Evolutionary conservation across 2,113 vertebrate genomes (phyloP), one percentile per base, ranked within the genome.

Genomic region (Tretioscincus oriximinensis): DNA sequence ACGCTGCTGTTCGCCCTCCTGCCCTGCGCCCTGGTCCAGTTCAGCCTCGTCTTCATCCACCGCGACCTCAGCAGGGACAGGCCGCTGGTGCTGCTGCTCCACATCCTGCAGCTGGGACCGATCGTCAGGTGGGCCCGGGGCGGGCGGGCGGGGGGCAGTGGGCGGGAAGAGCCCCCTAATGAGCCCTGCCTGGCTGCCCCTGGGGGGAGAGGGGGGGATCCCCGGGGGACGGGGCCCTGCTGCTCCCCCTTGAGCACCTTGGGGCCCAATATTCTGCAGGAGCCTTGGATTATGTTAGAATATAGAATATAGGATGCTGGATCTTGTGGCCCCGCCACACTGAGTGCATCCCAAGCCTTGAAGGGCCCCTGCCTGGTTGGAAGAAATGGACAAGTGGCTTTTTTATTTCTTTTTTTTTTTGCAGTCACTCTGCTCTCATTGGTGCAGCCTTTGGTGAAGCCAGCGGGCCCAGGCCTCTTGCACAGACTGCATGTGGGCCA

Each of bases 41-140:
- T 99, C 80, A 97, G 96, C 72, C 96, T 99, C 81, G 96, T 96
- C 90, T 98, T 99, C 93, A 95, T 99, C 91, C 98, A 99, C 93
- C 96, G 98, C 88, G 98, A 99, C 93, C 95, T 99, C 74, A 96
- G 96, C 95, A 92, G 96, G 65, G 98, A 99, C 94, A 92, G 97
- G 86, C 98, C 98, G 69, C 96, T 99, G 14, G 91, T 98, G 78
- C 95, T 99, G 90, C 95, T 99, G 84, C 94, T 99, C 91, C 98
- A 99, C 93, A 94, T 99, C 73, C 94, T 99, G 87, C 98, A 98
- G 93, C 95, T 99, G 4, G 98, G 98, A 87, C 98, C 98, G 65
- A 82, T 99, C 64, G 95, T 97, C 95, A 97, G 98, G 98, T 99
- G 91, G 87, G 96, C 91, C 54, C 54, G 83, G 87, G 82, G 68